phyloP scores from a whole-genome alignment of 2,888 invertebrate species.

The Craniophora ligustri region DNA sequence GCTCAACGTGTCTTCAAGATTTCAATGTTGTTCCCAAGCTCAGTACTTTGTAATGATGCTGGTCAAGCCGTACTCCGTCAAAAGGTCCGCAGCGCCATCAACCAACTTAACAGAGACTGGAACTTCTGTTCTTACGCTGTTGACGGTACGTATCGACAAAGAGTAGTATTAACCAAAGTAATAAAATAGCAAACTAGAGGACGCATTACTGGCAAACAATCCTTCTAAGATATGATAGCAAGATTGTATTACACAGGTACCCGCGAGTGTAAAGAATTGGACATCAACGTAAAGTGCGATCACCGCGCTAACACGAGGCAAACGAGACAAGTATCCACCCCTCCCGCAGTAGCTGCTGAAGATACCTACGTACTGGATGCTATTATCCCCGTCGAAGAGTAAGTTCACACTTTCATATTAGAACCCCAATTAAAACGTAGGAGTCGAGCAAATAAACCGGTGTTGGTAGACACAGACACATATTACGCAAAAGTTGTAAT shows the following conservation, averaged over 20 bases:
- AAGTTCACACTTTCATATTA: conserved; percentile 78
- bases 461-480: conserved; percentile 59
- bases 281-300: conserved; percentile 97
- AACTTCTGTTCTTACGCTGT: conserved; percentile 97
- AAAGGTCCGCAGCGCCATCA: conserved; percentile 96
- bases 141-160: conserved; percentile 89
- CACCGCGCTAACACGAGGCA: conserved; percentile 91
- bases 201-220: no score
- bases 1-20: conserved; percentile 98
- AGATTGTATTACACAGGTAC: conserved; percentile 82
- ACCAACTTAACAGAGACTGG: conserved; percentile 97
- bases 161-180: neutral
- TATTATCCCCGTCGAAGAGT: conserved; percentile 95
- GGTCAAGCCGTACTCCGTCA: conserved; percentile 97
- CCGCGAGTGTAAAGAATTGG: conserved; percentile 96
- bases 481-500: conserved; percentile 39
- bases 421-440: conserved; percentile 21
- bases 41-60: conserved; percentile 98
- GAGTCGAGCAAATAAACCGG: conserved; percentile 41
- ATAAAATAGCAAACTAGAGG: no score
- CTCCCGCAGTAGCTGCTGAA: conserved; percentile 90
- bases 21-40: conserved; percentile 97
- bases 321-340: conserved; percentile 89
- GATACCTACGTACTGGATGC: conserved; percentile 95
- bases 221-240: neutral